Base-by-base conservation (phyloP, 2,113 vertebrate genomes). In the Crypturellus undulatus region DNA sequence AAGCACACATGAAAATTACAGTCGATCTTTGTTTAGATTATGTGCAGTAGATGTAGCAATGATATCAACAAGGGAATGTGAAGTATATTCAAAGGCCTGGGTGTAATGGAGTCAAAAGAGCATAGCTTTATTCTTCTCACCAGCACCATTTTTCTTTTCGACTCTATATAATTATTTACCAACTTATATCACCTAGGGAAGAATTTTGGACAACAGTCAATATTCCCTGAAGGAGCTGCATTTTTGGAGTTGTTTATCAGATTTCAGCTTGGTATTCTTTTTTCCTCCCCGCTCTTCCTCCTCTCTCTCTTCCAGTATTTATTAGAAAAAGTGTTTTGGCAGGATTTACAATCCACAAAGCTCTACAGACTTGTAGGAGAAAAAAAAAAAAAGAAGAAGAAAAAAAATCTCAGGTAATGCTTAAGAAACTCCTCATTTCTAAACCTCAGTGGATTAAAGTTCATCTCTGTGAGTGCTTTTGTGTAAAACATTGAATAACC, bases 401-500 rank as follows among this genome's bases (percentile, higher is more conserved):
- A 34, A 32, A 83, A 59, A 45, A 24, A 79, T 54, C 85, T 93
- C 96, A 96, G 96, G 93, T 96, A 85, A 88, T 94, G 36, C 88
- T 96, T 96, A 95, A 81, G 96, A 86, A 97, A 96, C 96, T 94
- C 95, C 94, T 96, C 83, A 54, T 93, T 96, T 95, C 69, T 95
- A 96, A 96, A 96, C 80, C 88, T 87, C 83, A 72, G 62, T 94
- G 92, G 92, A 95, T 96, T 96, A 95, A 90, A 88, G 69, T 95
- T 94, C 90, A 93, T 96, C 83, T 38, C 0, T 85, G 73, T 92
- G 92, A 92, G 73, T 65, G 85, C 88, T 95, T 95, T 96, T 94
- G 83, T 95, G 85, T 84, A 84, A 60, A 96, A 92, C 85, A 86
- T 90, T 96, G 92, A 96, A 96, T 95, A 96, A 93, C 83, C 90